Percentiles rank a stretch among this genome's conserved stretches.
Conservation (phyloP, 2,888 invertebrate species). For the Acleris laterana region DNA sequence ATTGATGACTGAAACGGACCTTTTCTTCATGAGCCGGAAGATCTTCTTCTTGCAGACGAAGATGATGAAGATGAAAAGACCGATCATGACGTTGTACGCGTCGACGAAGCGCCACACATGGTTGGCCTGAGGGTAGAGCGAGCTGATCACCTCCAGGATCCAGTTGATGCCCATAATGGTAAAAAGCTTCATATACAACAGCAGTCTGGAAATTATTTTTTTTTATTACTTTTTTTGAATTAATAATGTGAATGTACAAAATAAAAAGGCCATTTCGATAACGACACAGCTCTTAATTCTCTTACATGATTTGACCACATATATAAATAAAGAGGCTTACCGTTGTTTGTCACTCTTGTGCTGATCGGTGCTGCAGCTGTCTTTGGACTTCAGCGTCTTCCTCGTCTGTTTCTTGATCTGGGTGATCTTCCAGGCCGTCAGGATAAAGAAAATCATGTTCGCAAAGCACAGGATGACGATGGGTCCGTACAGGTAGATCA, state of each 20-base stretch:
- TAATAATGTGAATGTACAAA: too few species aligned
- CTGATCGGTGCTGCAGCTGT: slow-evolving; percentile 66
- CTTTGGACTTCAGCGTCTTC: slow-evolving; percentile 62
- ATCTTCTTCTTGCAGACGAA: slow-evolving; percentile 90
- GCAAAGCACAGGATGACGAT: slow-evolving; percentile 66
- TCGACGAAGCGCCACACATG: slow-evolving; percentile 86
- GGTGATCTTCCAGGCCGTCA: slow-evolving; percentile 69
- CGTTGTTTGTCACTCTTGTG: slow-evolving; percentile 70
- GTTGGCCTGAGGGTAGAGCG: slow-evolving; percentile 75
- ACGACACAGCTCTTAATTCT: neutral
- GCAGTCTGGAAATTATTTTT: too few species aligned
- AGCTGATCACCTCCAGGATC: slow-evolving; percentile 89
- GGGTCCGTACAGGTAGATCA: slow-evolving; percentile 72
- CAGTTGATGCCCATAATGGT: slow-evolving; percentile 90
- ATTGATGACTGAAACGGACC: slow-evolving; percentile 62
- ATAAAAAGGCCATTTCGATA: slow-evolving; percentile 3
- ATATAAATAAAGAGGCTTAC: slow-evolving; percentile 46
- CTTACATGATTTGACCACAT: neutral
- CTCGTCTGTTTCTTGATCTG: slow-evolving; percentile 67
- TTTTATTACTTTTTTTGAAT: too few species aligned
- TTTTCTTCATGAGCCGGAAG: slow-evolving; percentile 84
- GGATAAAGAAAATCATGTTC: slow-evolving; percentile 68
- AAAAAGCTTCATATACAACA: slow-evolving; percentile 88
- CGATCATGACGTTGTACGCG: slow-evolving; percentile 87
- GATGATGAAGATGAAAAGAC: slow-evolving; percentile 88